These are phyloP conservation scores for Gobius niger DNA, from an alignment of 2,113 vertebrate species.

Conservation along the genomic window DNA sequence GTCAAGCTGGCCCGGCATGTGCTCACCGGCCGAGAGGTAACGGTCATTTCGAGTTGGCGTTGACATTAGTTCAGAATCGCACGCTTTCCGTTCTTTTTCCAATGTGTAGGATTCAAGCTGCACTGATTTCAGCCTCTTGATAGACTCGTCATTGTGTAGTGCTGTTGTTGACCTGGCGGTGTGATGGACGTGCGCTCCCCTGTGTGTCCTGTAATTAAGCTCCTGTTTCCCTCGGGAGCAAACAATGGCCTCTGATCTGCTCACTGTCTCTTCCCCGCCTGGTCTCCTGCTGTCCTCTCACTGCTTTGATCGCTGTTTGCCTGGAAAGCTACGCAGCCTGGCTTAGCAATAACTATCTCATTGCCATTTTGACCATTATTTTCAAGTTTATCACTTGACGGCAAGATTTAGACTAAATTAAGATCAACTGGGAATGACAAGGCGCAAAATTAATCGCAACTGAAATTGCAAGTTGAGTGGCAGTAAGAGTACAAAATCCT, in stretches of 20 bases:
- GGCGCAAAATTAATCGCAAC: no score
- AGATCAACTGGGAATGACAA: no score
- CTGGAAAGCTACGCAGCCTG: no score
- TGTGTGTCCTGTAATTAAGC: conserved; percentile 61
- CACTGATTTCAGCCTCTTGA: not conserved
- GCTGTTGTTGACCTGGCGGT: conserved; percentile 36
- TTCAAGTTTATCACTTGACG: no score
- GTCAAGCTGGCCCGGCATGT: conserved; percentile 93
- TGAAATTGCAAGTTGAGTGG: no score
- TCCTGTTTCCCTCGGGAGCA: conserved; percentile 45
- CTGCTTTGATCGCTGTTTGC: conserved; percentile 19
- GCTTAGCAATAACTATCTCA: no score
- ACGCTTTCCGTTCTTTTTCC: no score
- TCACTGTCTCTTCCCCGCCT: conserved; percentile 41
- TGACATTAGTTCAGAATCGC: no score
- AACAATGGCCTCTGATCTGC: conserved; percentile 43
- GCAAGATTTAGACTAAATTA: no score
- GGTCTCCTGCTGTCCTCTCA: conserved; percentile 17
- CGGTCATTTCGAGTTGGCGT: conserved; percentile 18
- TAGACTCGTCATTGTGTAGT: not conserved
- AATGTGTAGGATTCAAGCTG: no score
- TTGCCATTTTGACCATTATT: no score
- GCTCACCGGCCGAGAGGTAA: conserved; percentile 94
- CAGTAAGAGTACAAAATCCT: no score
- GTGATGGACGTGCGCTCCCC: conserved; percentile 51